Evolutionary conservation across 2,113 vertebrate genomes (phyloP), one percentile per base, ranked within the genome.

Genomic region (Gadus chalcogrammus): DNA sequence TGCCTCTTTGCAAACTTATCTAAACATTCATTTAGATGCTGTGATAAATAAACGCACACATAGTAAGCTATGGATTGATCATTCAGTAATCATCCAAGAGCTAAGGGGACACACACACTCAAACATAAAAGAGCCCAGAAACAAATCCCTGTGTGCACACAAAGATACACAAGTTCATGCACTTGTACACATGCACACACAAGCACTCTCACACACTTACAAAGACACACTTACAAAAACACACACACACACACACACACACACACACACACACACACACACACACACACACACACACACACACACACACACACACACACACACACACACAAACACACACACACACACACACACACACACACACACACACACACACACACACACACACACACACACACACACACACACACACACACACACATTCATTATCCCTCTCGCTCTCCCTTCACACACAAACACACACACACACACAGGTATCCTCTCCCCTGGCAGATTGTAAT

Each of bases 401-500:
- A n/a, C n/a, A 28, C 74, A 74, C 69, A 42, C 38, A 42, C 38
- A 42, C 38, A 42, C 38, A 42, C 38, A 42, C 38, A 42, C 1
- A n/a, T 16, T n/a, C 2, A 55, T 3, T 55, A 3, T 4, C 31
- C 2, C 24, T 24, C 24, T 24, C 2, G 24, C 24, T 24, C 24
- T 24, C 24, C 24, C 24, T 24, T 24, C 24, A 24, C 75, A 56
- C 63, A 79, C 73, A 79, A 68, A 79, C 35, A 56, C 62, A 53
- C 71, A 48, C 72, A 11, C 15, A 5, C 24, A 58, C n/a, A 58
- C 15, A 6, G 15, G 55, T 58, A 58, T 17, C 15, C 53, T 80
- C 79, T 78, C 27, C 73, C 66, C 1, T 5, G 69, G 70, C n/a
- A 81, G 74, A 77, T 69, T 77, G 80, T 55, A 69, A 79, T 71